Conservation (phyloP, 2,797 vertebrate genomes). For the Arctocebus calabarensis region DNA sequence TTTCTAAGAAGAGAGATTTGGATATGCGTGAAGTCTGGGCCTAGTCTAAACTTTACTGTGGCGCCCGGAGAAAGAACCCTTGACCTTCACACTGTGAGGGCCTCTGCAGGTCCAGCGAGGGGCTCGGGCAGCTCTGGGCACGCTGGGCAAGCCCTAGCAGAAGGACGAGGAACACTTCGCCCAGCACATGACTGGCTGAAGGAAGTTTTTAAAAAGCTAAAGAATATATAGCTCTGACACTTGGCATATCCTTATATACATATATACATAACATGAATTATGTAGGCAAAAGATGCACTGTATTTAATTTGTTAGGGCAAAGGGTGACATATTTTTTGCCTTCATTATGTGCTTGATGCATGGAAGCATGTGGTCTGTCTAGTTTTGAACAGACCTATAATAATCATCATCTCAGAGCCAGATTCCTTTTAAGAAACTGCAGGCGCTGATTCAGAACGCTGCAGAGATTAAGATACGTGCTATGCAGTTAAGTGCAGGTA, state of each 20-base stretch:
- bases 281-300: background rate
- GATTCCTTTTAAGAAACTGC: background rate
- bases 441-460: background rate
- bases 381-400: background rate
- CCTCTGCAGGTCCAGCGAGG: background rate
- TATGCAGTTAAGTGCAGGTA: background rate
- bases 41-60: background rate
- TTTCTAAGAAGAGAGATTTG: conserved; percentile 21
- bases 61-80: background rate
- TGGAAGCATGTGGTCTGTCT: background rate
- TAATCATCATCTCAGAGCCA: background rate
- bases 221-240: background rate
- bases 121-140: background rate
- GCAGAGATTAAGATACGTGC: background rate
- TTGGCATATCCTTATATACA: background rate
- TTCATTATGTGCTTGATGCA: background rate
- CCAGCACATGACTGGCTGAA: background rate
- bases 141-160: background rate
- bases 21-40: background rate
- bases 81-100: background rate
- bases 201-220: background rate
- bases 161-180: no score
- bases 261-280: no score
- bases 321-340: background rate
- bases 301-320: background rate